Evolutionary conservation across 2,888 invertebrate genomes (phyloP).

Genomic region (Acrobasis suavella): DNA sequence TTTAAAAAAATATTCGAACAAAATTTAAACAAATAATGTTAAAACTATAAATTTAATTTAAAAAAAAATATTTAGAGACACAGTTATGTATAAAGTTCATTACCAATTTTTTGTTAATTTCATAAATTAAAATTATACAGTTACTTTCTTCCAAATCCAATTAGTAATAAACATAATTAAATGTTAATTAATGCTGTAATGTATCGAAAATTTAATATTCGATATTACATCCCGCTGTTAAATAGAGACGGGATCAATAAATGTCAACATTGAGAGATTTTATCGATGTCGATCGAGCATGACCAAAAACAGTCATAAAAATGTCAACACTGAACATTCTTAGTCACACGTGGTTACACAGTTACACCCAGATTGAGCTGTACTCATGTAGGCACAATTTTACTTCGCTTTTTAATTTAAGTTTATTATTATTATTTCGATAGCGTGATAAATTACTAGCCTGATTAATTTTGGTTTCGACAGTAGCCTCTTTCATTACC

Average conservation of each 20-base stretch:
- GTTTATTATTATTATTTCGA: not conserved
- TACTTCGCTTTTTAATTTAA: not conserved
- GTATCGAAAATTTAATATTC: conserved; percentile 3
- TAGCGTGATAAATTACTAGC: not conserved
- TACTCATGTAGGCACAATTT: not conserved
- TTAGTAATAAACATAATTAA: conserved; percentile 9
- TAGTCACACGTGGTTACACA: conserved; percentile 1
- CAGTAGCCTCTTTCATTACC: not conserved
- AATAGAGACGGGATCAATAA: conserved; percentile 13
- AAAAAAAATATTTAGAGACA: too few relatives aligned
- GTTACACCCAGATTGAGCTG: not conserved
- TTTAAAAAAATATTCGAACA: not conserved
- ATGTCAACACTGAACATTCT: conserved; percentile 15
- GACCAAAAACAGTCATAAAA: conserved; percentile 10
- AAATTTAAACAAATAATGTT: too few relatives aligned
- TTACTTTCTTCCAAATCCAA: not conserved
- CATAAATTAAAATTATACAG: not conserved
- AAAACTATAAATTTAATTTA: too few relatives aligned
- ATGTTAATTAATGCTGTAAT: conserved; percentile 11
- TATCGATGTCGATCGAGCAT: conserved; percentile 11
- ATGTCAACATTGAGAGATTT: conserved; percentile 14
- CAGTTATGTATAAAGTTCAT: not conserved
- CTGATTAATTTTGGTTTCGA: too few relatives aligned
- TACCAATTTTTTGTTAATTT: not conserved
- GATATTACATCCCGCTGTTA: conserved; percentile 18